phyloP scores from a whole-genome alignment of 2,113 vertebrate species.

The Anser brachyrhynchus region DNA sequence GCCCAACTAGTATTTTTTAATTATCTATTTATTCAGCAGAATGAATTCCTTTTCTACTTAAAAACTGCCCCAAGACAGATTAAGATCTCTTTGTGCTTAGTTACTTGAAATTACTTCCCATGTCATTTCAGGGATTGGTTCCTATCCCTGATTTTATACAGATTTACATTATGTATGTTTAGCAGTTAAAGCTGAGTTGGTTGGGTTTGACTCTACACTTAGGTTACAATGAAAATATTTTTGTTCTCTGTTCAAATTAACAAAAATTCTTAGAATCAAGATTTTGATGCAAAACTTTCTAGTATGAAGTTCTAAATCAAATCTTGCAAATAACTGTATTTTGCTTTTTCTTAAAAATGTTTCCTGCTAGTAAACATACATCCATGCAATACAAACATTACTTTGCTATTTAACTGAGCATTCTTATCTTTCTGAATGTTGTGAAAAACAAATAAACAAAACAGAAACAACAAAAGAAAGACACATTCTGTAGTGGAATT shows the following conservation, averaged over 20 bases:
- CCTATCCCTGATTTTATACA: neutral
- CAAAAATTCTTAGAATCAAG: neutral
- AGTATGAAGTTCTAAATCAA: neutral
- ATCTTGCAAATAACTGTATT: neutral
- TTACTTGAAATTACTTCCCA: neutral
- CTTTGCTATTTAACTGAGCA: neutral
- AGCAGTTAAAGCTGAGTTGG: neutral
- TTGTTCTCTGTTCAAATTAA: neutral
- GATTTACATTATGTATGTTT: neutral
- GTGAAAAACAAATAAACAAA: neutral
- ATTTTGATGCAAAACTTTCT: neutral
- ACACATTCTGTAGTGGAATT: neutral
- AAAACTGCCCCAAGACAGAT: neutral
- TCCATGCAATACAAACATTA: neutral
- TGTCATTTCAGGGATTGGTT: neutral
- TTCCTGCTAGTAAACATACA: neutral
- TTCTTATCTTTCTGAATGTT: neutral
- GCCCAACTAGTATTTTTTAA: neutral
- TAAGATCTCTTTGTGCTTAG: neutral
- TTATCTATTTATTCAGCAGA: neutral
- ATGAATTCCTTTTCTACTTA: neutral
- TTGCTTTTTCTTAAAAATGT: neutral
- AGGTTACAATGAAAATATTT: neutral
- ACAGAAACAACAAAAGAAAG: neutral
- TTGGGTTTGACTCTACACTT: neutral